phyloP scores from a whole-genome alignment of 2,113 vertebrate genomes.

The Channa argus region DNA sequence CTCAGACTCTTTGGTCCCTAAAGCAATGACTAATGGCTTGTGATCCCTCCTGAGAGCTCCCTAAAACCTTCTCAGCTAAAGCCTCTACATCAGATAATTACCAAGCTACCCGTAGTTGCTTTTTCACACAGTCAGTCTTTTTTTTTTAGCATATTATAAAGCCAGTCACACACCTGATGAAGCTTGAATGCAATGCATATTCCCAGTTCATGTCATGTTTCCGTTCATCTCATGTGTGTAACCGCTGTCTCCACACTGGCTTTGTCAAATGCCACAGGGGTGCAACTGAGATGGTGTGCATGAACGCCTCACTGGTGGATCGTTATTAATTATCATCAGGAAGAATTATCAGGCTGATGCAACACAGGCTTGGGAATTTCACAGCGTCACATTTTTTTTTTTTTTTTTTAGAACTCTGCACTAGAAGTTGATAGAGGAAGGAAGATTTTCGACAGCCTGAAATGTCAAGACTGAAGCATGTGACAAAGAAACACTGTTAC shows the following conservation, averaged over 20 bases:
- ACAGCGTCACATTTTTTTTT: constrained; percentile 32
- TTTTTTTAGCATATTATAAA: constrained; percentile 69
- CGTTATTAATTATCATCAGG: constrained; percentile 81
- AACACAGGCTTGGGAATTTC: constrained; percentile 61
- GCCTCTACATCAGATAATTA: constrained; percentile 63
- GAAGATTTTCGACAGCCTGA: constrained; percentile 26
- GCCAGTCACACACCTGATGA: constrained; percentile 81
- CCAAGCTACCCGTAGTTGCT: constrained; percentile 44
- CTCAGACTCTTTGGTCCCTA: constrained; percentile 54
- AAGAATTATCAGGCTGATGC: constrained; percentile 69
- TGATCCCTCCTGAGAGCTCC: constrained; percentile 61
- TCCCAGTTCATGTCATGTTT: constrained; percentile 71
- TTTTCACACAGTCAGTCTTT: constrained; percentile 11
- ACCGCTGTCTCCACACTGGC: constrained; percentile 33
- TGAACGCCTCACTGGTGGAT: constrained; percentile 67
- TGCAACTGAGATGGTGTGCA: constrained; percentile 51
- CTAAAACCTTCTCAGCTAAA: constrained; percentile 47
- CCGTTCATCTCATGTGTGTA: constrained; percentile 66
- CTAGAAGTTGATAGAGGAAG: constrained; percentile 32
- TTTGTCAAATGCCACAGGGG: constrained; percentile 66
- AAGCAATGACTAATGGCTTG: constrained; percentile 63
- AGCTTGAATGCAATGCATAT: constrained; percentile 76
- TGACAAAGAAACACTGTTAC: background rate
- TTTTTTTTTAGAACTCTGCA: constrained; percentile 13
- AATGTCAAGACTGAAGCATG: background rate